phyloP scores from a whole-genome alignment of 1,140 invertebrate species.

The Cyclina sinensis region DNA sequence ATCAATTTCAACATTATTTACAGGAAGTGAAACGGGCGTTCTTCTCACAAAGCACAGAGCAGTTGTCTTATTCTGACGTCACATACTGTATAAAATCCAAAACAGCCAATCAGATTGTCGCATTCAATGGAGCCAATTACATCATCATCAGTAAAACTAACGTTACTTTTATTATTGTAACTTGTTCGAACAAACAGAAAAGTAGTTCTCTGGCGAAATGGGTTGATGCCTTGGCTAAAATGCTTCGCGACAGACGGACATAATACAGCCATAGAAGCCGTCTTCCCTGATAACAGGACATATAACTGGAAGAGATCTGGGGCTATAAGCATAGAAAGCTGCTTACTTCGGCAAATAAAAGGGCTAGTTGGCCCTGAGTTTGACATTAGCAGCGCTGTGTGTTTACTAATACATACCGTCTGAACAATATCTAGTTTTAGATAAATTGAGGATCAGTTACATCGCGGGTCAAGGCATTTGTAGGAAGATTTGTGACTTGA shows the following conservation, averaged over 20 bases:
- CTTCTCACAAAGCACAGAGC: neutral
- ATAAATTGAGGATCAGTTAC: too few species aligned
- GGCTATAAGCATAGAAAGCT: too few species aligned
- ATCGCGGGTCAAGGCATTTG: too few species aligned
- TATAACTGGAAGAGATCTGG: too few species aligned
- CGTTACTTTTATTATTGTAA: constrained; percentile 2
- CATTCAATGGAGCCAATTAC: constrained; percentile 14
- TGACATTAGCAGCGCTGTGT: too few species aligned
- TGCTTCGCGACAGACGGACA: neutral
- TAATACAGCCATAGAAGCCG: neutral
- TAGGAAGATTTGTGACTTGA: too few species aligned
- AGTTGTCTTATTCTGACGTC: neutral
- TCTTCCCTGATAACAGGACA: too few species aligned
- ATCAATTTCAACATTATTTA: too few species aligned
- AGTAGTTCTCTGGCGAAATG: neutral
- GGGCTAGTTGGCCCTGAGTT: too few species aligned
- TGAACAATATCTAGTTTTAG: too few species aligned
- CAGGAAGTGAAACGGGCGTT: neutral
- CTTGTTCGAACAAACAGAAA: neutral
- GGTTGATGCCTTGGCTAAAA: neutral
- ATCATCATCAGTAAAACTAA: constrained; percentile 18
- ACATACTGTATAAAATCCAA: constrained; percentile 1
- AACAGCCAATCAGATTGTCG: neutral
- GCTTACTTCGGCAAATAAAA: too few species aligned
- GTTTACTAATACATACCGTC: too few species aligned